Evolutionary conservation across 2,113 vertebrate genomes (phyloP), one percentile per base, ranked within the genome.

Genomic region (Poecilia latipinna): DNA sequence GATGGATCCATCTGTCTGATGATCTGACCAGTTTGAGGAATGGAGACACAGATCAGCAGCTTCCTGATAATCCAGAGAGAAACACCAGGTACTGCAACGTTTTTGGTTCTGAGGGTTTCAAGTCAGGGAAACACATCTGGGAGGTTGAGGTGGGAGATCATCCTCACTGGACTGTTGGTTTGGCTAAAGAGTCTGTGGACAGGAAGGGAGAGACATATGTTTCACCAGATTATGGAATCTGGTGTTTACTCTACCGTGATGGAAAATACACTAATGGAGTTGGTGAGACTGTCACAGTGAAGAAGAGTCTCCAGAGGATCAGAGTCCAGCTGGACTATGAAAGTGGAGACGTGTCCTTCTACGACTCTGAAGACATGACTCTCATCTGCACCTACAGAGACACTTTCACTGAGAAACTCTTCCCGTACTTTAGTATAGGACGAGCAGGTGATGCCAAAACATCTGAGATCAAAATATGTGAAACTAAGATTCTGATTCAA

Each of bases 241-340:
- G 28, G 28, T 28, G 28, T 28, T 28, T 28, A 28, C 1, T 10
- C 0, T 22, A 84, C 72, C 0, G 0, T 0, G 3, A 0, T 75
- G 73, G 82, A 70, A 6, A 66, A 71, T 79, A 81, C 66, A 26
- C 3, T 11, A 0, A 70, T 65, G 72, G 28, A 1, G 72, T 28
- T 28, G 28, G 12, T 51, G 0, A 33, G 3, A 22, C 39, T 4
- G 0, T 74, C 8, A 17, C 0, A 19, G 7, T 70, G 70, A 65
- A 72, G 37, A 75, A 75, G 61, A 77, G 29, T 73, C 74, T 69
- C 24, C 71, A 82, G 80, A 84, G 64, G 74, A 79, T 90, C 78
- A 75, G 68, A 44, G 78, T 92, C 57, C 70, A 86, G 71, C 85
- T 92, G 80, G 84, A 92, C 77, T 86, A 65, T 51, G 66, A 87